Base-by-base conservation (phyloP, 2,888 invertebrate genomes). In the Bellardia bayeri region DNA sequence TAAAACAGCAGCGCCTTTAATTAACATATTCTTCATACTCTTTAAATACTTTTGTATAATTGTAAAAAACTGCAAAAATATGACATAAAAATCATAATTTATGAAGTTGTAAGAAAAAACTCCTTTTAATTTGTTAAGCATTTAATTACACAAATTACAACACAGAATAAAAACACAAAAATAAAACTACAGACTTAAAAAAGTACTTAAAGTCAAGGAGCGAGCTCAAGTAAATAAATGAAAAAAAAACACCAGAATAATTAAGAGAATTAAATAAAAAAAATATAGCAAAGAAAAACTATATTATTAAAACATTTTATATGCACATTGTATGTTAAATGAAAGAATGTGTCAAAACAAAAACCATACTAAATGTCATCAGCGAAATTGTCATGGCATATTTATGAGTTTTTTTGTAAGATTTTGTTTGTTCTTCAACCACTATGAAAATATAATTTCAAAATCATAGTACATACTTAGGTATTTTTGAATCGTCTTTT, bases 81-180 rank as follows among this genome's bases (percentile, higher is more conserved):
- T n/a, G 14, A 66, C 51, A 64, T 40, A 64, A 64, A 79, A 66
- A 45, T 68, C 13, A 68, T 68, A 68, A 51, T 61, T 80, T 80
- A 80, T 80, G 37, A 61, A 80, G 14, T 33, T 40, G 4, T 16
- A 8, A 11, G 1, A 45, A 37, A 69, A n/a, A 40, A 54, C 9
- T 45, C 54, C 40, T 42, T 66, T 40, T 61, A 63, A 51, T 40
- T 63, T 80, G 2, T 81, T 82, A 76, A 78, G 81, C 85, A 76
- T 78, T 81, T 82, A 86, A 86, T 78, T 68, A 54, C 42, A 78
- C 56, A 64, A 85, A 76, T 66, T 81, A 76, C n/a, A 82, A 63
- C 58, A 45, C 37, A n/a, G 33, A 40, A 69, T 16, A 51, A 49
- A 40, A 23, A 14, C 40, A 13, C 40, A 23, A 23, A 37, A 78